Conservation (phyloP, 2,113 vertebrate species). For the Periophthalmodon schlosseri region DNA sequence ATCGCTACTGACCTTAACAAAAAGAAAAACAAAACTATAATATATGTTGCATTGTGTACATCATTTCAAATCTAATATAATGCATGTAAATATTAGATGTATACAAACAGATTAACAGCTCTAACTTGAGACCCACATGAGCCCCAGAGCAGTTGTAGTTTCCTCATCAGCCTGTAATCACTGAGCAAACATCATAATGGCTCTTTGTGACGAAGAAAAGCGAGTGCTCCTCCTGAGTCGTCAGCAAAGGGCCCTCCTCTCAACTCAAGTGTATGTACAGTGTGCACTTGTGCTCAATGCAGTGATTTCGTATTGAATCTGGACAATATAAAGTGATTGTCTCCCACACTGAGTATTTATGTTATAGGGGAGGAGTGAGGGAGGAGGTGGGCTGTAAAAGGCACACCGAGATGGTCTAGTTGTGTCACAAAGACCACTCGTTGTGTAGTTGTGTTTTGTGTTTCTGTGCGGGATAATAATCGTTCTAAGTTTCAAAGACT, state of each 20-base stretch:
- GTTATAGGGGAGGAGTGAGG: background rate
- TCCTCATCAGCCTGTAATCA: background rate
- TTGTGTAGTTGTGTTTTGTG: background rate
- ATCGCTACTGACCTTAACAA: too few relatives aligned
- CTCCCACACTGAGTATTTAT: background rate
- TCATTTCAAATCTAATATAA: background rate
- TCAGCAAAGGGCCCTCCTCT: background rate
- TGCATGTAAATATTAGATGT: background rate
- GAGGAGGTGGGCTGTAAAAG: background rate
- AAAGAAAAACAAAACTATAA: background rate
- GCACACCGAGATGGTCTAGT: background rate
- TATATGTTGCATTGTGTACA: background rate
- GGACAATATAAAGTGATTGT: slow-evolving; percentile 6
- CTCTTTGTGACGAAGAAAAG: background rate
- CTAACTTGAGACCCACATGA: background rate
- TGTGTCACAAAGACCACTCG: background rate
- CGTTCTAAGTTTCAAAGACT: background rate
- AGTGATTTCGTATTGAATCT: slow-evolving; percentile 8
- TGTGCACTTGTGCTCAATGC: background rate
- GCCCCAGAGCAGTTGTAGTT: background rate
- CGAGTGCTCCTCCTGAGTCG: background rate
- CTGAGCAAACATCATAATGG: slow-evolving; percentile 6
- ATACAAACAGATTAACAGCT: background rate
- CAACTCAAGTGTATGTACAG: background rate
- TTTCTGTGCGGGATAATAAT: background rate